Base-by-base conservation (phyloP, 2,113 vertebrate genomes). In the Marcusenius ussheri region DNA sequence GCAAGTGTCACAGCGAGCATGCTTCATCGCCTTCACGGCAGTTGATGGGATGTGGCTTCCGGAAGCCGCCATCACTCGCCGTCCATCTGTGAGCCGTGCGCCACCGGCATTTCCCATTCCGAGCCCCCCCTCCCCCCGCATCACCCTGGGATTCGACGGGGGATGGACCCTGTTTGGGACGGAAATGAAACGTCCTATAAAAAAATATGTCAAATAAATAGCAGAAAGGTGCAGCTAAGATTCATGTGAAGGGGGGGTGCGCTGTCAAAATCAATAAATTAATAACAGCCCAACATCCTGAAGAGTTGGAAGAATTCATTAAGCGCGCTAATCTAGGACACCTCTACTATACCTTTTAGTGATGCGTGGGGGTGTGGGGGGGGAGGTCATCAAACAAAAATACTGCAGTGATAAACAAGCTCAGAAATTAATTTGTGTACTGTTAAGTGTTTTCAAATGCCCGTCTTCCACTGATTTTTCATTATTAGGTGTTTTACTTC, bases 1-100 rank as follows among this genome's bases (percentile, higher is more conserved):
- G 85, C 66, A 87, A 46, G 42, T 91, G 90, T 91, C 90, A 91
- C 88, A 85, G 89, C 88, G 80, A 93, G 90, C 91, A 91, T 89
- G 88, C 85, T 90, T 85, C 77, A 89, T 88, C 91, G 92, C 90
- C 91, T 91, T 77, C 56, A 53, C 74, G 90, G 91, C 91, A 92
- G 87, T 91, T 91, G 89, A 89, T 89, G 88, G 56, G 89, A 62
- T 56, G 85, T 88, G 88, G 56, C 42, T 58, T 74, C 83, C 56
- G 90, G 70, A 46, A 90, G 90, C 89, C 87, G 49, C 91, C 84
- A 42, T 62, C 66, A 74, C 90, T 89, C 15, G 15, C 49, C 11
- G n/a, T 88, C 84, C 70, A 83, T 91, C 84, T 91, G 90, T 89
- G 88, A 90, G 77, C 35, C 83, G 49, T 49, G 66, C 45, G 49